These are phyloP conservation scores for Panulirus ornatus DNA, from an alignment of 1,140 invertebrate species.

Conservation along the genomic window DNA sequence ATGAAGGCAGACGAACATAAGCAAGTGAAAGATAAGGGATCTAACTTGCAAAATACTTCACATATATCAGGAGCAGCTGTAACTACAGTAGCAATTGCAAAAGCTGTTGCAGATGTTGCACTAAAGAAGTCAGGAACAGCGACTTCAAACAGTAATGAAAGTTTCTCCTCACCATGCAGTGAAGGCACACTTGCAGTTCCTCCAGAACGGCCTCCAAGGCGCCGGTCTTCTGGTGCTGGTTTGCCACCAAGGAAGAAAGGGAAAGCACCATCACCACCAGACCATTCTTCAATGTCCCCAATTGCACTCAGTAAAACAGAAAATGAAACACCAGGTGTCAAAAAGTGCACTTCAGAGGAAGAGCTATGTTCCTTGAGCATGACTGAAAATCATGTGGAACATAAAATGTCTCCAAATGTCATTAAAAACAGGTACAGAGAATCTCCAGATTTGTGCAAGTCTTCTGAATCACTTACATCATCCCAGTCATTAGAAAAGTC, in stretches of 20 bases:
- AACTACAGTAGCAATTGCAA: conserved; percentile 33
- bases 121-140: not conserved
- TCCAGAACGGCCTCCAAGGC: conserved; percentile 51
- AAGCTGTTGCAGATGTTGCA: conserved; percentile 55
- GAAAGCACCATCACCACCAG: conserved; percentile 52
- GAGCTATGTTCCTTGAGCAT: not conserved
- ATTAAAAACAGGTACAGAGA: not conserved
- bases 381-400: not conserved
- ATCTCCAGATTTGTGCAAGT: not conserved
- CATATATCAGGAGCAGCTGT: not conserved
- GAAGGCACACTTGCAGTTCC: conserved; percentile 9
- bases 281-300: not conserved
- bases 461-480: conserved; percentile 28
- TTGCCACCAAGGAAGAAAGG: conserved; percentile 36
- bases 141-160: not conserved
- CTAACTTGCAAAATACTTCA: not conserved
- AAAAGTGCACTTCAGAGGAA: not conserved
- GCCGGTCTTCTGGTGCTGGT: conserved; percentile 15
- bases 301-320: not conserved
- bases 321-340: not conserved
- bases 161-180: not conserved
- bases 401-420: conserved; percentile 1
- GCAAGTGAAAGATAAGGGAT: not conserved
- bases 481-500: conserved; percentile 28
- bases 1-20: conserved; percentile 1